These are phyloP conservation scores for Heliconius ismenius DNA, from an alignment of 2,888 invertebrate genomes.

Conservation along the genomic window DNA sequence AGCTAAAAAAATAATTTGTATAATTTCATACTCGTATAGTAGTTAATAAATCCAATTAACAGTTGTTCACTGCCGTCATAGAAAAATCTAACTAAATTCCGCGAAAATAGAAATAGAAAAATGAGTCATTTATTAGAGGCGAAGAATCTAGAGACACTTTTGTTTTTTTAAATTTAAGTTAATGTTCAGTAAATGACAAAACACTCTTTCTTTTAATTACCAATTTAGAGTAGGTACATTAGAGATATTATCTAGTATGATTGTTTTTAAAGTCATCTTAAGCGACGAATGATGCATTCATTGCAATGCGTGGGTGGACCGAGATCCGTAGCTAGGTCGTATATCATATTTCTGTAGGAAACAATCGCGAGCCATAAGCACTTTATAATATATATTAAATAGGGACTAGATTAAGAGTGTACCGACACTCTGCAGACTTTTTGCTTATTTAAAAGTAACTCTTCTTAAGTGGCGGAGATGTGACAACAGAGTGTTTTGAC, in stretches of 20 bases:
- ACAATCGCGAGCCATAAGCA: conserved; percentile 9
- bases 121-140: neutral
- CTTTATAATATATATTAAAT: neutral
- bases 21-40: too few species aligned
- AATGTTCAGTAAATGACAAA: too few species aligned
- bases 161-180: neutral
- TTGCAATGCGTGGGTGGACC: conserved; percentile 35
- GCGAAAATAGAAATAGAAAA: neutral
- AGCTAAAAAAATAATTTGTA: neutral
- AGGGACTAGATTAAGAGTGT: neutral
- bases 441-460: neutral
- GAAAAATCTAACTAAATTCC: neutral
- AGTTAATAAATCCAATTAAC: too few species aligned
- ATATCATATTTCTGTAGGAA: conserved; percentile 24
- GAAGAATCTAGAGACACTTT: neutral
- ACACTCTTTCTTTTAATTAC: too few species aligned
- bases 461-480: neutral
- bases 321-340: conserved; percentile 28
- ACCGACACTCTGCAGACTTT: neutral
- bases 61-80: neutral
- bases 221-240: neutral
- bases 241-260: neutral
- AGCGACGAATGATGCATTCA: conserved; percentile 31
- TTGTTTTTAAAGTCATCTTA: neutral
- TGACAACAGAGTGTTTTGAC: too few species aligned